Conservation (phyloP, 1,140 invertebrate species). For the Formica exsecta region DNA sequence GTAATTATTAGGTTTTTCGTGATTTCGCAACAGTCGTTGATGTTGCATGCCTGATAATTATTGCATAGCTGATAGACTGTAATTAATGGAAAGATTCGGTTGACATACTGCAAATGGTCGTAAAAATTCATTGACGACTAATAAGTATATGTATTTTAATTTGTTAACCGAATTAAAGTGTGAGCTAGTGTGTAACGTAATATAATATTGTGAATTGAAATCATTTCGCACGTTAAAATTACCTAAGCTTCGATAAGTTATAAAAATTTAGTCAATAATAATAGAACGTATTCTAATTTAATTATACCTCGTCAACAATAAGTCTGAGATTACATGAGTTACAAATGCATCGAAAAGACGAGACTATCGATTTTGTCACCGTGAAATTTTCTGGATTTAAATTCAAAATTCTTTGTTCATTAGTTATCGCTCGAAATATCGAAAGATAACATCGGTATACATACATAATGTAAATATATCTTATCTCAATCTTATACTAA, state of each 20-base stretch:
- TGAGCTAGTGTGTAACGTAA: too few relatives aligned
- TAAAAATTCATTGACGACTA: neutral
- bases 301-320: neutral
- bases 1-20: conserved; percentile 1
- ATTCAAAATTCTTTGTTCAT: neutral
- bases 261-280: neutral
- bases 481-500: neutral
- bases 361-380: neutral
- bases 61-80: neutral
- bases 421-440: neutral
- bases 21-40: conserved; percentile 18
- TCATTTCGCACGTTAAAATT: neutral
- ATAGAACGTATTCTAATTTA: neutral
- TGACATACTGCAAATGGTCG: neutral
- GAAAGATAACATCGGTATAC: neutral
- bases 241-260: neutral
- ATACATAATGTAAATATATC: neutral
- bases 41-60: conserved; percentile 13
- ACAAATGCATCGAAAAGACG: neutral
- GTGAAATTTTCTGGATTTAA: neutral
- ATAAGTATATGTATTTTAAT: neutral
- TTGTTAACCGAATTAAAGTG: neutral
- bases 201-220: neutral
- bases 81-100: conserved; percentile 15
- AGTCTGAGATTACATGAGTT: neutral